Percentiles rank a stretch among this genome's conserved stretches.
Evolutionary conservation across 1,140 invertebrate species (phyloP).

Genomic region (Copidosoma floridanum): DNA sequence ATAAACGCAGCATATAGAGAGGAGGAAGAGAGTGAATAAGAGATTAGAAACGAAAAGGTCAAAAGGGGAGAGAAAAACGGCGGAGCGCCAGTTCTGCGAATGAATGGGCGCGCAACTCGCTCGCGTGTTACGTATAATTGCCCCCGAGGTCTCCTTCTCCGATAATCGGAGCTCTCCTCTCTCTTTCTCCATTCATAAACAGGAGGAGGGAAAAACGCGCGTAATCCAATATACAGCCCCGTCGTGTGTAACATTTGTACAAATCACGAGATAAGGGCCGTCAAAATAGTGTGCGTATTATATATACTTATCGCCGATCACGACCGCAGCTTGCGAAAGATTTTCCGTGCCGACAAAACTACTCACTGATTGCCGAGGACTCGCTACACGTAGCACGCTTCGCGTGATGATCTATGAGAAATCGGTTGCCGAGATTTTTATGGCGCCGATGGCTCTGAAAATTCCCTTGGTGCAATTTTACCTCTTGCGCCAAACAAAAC

Average conservation of each 20-base stretch:
- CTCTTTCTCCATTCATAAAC: no score
- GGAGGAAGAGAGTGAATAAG: neutral
- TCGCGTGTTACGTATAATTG: slow-evolving; percentile 15
- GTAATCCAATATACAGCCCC: neutral
- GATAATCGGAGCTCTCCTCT: no score
- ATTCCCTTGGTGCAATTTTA: no score
- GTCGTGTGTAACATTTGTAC: slow-evolving; percentile 22
- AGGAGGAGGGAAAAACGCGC: neutral
- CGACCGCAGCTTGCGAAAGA: neutral
- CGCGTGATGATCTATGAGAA: no score
- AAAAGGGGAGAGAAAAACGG: neutral
- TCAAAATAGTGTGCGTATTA: neutral
- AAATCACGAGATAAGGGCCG: neutral
- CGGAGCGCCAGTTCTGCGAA: slow-evolving; percentile 11
- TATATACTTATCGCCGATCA: neutral
- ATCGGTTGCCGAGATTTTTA: no score
- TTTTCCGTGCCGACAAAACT: no score
- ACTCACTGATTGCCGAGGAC: no score
- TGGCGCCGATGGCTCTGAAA: no score
- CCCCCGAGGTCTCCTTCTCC: slow-evolving; percentile 7
- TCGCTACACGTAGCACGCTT: no score
- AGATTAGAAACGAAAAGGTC: neutral
- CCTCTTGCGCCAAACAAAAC: no score
- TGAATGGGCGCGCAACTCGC: slow-evolving; percentile 15
- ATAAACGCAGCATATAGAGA: no score